Conservation (phyloP, 1,140 invertebrate genomes). For the Paralvinella palmiformis region DNA sequence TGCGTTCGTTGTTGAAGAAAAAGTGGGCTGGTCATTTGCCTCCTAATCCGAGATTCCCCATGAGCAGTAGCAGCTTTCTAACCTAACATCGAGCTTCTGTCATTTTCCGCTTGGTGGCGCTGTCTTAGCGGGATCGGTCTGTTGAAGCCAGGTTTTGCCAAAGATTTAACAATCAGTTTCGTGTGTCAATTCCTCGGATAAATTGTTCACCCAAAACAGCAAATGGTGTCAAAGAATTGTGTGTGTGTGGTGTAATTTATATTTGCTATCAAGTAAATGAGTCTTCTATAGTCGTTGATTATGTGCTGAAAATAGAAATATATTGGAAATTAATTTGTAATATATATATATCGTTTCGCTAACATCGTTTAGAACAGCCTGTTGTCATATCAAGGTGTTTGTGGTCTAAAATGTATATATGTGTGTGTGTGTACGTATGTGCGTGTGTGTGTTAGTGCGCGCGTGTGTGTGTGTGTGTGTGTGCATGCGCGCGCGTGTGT, state of each 20-base stretch:
- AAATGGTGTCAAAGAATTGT: too few species aligned
- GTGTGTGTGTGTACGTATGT: neutral
- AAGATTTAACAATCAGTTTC: too few species aligned
- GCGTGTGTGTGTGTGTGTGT: slow-evolving; percentile 11
- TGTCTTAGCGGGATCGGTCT: too few species aligned
- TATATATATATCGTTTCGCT: neutral
- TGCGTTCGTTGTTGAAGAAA: too few species aligned
- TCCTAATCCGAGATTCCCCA: too few species aligned
- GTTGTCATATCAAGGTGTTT: neutral
- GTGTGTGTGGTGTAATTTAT: neutral
- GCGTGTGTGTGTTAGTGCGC: slow-evolving; percentile 8
- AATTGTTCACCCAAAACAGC: too few species aligned
- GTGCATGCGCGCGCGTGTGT: slow-evolving; percentile 2
- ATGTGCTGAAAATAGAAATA: neutral
- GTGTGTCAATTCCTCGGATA: too few species aligned
- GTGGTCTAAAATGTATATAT: neutral
- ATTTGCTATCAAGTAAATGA: neutral
- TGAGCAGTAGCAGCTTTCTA: too few species aligned
- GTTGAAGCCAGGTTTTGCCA: too few species aligned
- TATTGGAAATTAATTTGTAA: neutral
- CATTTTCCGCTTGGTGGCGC: too few species aligned
- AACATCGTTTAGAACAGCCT: neutral
- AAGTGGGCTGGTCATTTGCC: too few species aligned
- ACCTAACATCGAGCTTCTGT: too few species aligned
- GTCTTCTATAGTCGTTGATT: neutral